Evolutionary conservation across 2,797 vertebrate species (phyloP).

Genomic region (Sarcophilus harrisii): DNA sequence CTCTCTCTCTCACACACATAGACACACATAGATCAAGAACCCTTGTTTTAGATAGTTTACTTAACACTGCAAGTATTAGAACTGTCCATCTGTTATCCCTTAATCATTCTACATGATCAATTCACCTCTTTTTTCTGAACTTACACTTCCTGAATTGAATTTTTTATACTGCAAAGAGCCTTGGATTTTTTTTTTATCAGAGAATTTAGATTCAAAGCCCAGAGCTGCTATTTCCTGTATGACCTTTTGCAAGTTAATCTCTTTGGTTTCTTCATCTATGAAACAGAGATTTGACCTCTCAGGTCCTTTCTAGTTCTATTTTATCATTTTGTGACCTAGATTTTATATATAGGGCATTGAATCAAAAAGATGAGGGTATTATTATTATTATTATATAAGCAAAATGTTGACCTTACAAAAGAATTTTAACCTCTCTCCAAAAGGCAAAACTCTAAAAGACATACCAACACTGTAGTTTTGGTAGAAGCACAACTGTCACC

Average conservation of each 20-base stretch:
- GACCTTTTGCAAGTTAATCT: not conserved
- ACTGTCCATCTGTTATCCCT: not conserved
- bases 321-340: not conserved
- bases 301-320: not conserved
- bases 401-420: not conserved
- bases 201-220: not conserved
- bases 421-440: conserved; percentile 19
- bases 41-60: not conserved
- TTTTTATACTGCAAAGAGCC: not conserved
- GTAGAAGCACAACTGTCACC: not conserved
- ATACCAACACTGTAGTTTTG: conserved; percentile 18
- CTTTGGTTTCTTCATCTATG: not conserved
- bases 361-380: conserved; percentile 11
- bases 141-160: not conserved
- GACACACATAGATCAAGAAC: not conserved
- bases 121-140: not conserved
- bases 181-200: not conserved
- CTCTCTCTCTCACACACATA: too few relatives aligned
- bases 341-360: not conserved
- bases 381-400: not conserved
- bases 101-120: not conserved
- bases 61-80: not conserved
- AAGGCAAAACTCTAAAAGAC: conserved; percentile 26
- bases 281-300: not conserved
- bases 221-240: not conserved